Conservation (phyloP, 2,113 vertebrate genomes). For the Vidua macroura region DNA sequence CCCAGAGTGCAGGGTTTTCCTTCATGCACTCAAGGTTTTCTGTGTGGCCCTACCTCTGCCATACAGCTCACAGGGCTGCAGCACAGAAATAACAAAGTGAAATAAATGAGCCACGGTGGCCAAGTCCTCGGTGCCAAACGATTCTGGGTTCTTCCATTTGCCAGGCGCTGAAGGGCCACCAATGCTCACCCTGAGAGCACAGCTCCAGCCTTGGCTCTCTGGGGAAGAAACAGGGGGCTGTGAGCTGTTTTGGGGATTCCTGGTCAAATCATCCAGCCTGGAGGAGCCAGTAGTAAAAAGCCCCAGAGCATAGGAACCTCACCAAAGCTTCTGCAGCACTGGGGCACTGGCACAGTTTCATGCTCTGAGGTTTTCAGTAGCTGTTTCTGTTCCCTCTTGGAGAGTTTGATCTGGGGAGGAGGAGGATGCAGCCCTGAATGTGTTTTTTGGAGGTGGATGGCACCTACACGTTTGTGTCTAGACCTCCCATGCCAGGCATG, state of each 20-base stretch:
- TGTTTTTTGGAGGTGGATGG: not conserved
- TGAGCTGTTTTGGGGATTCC: not conserved
- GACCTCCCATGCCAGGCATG: rapidly evolving
- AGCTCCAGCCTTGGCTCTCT: not conserved
- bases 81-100: not conserved
- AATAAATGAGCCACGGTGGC: not conserved
- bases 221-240: not conserved
- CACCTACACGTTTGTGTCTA: rapidly evolving
- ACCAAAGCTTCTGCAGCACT: not conserved
- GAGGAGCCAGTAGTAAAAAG: not conserved
- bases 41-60: rapidly evolving
- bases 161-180: rapidly evolving
- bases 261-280: rapidly evolving
- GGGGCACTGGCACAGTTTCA: rapidly evolving
- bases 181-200: rapidly evolving
- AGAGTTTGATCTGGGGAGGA: not conserved
- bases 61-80: not conserved
- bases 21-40: rapidly evolving
- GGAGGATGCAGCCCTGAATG: not conserved
- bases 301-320: rapidly evolving
- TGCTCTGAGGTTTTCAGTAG: not conserved
- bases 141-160: not conserved
- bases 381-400: not conserved
- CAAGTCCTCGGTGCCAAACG: not conserved
- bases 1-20: rapidly evolving